Conservation (phyloP, 2,888 invertebrate species). For the Polymixis flavicincta region DNA sequence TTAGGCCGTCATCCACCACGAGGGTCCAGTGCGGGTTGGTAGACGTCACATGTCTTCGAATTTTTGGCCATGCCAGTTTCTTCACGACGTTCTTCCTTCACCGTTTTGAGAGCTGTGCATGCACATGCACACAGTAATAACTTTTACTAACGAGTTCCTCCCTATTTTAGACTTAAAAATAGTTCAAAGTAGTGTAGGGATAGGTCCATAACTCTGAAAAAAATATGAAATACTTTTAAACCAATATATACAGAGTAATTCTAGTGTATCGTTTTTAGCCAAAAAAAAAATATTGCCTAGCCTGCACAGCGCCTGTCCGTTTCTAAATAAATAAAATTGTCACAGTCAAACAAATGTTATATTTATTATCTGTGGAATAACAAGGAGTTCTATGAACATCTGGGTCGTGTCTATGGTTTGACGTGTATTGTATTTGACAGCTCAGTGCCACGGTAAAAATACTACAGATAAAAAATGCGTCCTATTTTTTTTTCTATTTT, state of each 20-base stretch:
- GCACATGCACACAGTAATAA: background rate
- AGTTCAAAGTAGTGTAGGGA: background rate
- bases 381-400: constrained; percentile 35
- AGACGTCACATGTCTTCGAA: too few relatives aligned
- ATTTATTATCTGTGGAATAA: constrained; percentile 52
- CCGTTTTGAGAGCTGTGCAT: too few relatives aligned
- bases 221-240: too few relatives aligned
- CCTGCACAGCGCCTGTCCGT: background rate
- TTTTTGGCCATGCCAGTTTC: too few relatives aligned
- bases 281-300: background rate
- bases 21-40: too few relatives aligned
- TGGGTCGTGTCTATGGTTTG: constrained; percentile 46
- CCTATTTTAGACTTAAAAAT: background rate
- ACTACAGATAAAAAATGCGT: constrained; percentile 27
- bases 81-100: too few relatives aligned
- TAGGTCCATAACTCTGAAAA: too few relatives aligned
- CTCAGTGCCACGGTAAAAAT: constrained; percentile 34
- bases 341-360: constrained; percentile 36
- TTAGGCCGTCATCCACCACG: too few relatives aligned
- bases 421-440: constrained; percentile 53
- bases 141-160: background rate
- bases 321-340: constrained; percentile 42
- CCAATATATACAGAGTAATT: background rate
- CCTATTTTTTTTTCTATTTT: background rate
- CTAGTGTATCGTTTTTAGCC: background rate